Evolutionary conservation across 2,113 vertebrate genomes (phyloP).

Genomic region (Rissa tridactyla): DNA sequence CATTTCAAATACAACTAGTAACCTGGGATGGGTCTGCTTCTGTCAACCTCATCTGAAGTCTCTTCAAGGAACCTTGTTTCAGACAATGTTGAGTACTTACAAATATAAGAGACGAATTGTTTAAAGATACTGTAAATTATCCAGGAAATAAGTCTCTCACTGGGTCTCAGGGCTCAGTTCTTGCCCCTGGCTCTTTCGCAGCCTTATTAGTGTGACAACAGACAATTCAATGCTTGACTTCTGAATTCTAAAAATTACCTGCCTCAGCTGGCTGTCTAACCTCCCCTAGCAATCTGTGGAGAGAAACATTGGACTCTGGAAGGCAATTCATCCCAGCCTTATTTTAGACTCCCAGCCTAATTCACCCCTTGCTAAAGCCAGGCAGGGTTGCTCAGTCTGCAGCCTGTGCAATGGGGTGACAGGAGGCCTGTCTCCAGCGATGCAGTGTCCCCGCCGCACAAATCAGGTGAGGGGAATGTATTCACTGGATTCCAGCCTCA

Average conservation of each 20-base stretch:
- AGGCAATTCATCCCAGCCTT: not conserved
- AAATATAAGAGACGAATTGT: not conserved
- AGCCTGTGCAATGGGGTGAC: not conserved
- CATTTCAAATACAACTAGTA: not conserved
- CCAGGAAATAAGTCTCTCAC: not conserved
- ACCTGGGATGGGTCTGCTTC: not conserved
- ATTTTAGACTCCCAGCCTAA: not conserved
- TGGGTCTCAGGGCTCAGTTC: not conserved
- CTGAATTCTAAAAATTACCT: not conserved
- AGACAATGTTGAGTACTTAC: not conserved
- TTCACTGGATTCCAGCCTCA: not conserved
- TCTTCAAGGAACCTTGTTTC: not conserved
- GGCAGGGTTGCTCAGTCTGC: not conserved
- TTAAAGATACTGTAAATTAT: not conserved
- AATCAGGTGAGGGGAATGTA: not conserved
- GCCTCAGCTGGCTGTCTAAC: not conserved
- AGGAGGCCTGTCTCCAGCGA: not conserved
- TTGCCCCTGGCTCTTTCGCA: not conserved
- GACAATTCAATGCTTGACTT: not conserved
- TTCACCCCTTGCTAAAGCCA: not conserved
- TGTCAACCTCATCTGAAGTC: not conserved
- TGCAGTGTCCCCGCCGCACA: rapidly evolving
- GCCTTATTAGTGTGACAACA: not conserved
- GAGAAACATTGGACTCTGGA: not conserved
- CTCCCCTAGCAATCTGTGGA: not conserved